Evolutionary conservation across 2,797 vertebrate genomes (phyloP).

Genomic region (Microchirus variegatus): DNA sequence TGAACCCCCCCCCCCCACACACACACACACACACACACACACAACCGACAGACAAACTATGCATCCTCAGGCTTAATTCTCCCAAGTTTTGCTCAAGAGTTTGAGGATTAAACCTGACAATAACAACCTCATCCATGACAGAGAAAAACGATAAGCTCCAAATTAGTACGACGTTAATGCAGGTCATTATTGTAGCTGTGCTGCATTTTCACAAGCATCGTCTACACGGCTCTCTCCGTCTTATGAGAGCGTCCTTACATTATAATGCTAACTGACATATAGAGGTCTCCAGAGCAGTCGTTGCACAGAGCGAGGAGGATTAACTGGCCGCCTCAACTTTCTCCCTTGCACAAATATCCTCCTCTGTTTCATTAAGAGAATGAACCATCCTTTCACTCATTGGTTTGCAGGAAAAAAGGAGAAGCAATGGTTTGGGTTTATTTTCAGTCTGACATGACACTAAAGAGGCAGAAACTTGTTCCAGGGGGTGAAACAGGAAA

Average conservation of each 20-base stretch:
- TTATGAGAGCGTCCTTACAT: conserved; percentile 66
- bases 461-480: conserved; percentile 54
- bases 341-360: conserved; percentile 60
- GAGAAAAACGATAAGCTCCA: conserved; percentile 52
- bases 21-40: no score
- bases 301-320: conserved; percentile 65
- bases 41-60: conserved; percentile 7
- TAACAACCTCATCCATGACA: conserved; percentile 36
- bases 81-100: conserved; percentile 21
- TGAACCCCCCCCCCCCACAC: conserved; percentile 9
- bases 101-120: conserved; percentile 57
- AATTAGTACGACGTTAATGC: conserved; percentile 70
- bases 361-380: conserved; percentile 75
- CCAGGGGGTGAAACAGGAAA: conserved; percentile 36
- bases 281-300: conserved; percentile 73
- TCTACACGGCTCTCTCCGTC: conserved; percentile 49
- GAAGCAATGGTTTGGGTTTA: conserved; percentile 17
- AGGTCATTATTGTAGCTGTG: conserved; percentile 66
- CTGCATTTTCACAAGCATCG: conserved; percentile 59
- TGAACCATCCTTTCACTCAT: conserved; percentile 73
- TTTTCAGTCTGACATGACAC: conserved; percentile 56
- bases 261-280: conserved; percentile 78
- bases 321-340: conserved; percentile 64
- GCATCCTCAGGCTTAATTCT: conserved; percentile 26
- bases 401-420: conserved; percentile 28